Conservation (phyloP, 2,888 invertebrate species). For the Reticulitermes lucifugus region DNA sequence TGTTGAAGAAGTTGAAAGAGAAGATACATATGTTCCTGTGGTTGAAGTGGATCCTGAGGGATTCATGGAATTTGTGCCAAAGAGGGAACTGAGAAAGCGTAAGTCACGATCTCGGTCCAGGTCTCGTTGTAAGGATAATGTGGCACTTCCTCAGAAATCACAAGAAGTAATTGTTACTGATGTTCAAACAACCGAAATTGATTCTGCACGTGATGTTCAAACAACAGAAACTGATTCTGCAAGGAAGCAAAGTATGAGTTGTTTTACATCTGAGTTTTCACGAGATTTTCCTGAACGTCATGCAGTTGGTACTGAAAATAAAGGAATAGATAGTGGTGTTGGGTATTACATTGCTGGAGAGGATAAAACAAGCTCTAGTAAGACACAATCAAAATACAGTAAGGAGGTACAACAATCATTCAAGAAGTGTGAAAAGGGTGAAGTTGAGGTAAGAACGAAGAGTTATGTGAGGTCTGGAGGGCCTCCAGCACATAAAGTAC, state of each 20-base stretch:
- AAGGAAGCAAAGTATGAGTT: too few relatives aligned
- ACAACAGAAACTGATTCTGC: too few relatives aligned
- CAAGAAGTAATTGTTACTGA: too few relatives aligned
- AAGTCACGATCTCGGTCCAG: slow-evolving; percentile 61
- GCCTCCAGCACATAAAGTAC: neutral
- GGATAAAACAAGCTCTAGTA: too few relatives aligned
- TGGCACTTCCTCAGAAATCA: neutral
- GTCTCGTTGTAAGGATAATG: slow-evolving; percentile 47
- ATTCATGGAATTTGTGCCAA: slow-evolving; percentile 66
- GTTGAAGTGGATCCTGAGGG: slow-evolving; percentile 63
- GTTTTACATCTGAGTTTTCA: too few relatives aligned
- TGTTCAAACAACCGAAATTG: too few relatives aligned
- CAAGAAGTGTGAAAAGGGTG: neutral
- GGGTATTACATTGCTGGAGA: too few relatives aligned
- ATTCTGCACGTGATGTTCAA: too few relatives aligned
- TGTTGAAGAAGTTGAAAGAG: slow-evolving; percentile 58
- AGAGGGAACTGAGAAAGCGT: slow-evolving; percentile 62
- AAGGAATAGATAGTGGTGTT: too few relatives aligned
- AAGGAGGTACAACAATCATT: too few relatives aligned
- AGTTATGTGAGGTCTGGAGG: neutral
- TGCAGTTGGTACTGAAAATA: neutral
- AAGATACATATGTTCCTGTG: slow-evolving; percentile 59
- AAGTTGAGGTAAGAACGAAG: neutral
- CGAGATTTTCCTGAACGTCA: neutral
- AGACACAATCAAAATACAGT: too few relatives aligned